These are phyloP conservation scores for Tipula helvola DNA, from an alignment of 2,888 invertebrate genomes.

Conservation along the genomic window DNA sequence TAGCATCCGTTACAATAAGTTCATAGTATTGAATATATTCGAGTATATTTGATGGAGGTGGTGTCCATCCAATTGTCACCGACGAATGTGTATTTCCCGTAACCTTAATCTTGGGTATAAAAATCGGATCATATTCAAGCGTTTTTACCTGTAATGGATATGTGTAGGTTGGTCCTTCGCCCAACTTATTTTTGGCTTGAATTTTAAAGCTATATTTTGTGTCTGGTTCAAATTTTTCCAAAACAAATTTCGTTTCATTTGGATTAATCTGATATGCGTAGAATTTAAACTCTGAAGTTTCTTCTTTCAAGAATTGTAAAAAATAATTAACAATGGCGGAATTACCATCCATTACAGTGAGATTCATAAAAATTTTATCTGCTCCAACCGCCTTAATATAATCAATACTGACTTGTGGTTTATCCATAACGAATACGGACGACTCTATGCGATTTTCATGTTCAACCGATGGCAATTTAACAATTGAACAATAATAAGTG, in stretches of 20 bases:
- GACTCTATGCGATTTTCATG: constrained; percentile 33
- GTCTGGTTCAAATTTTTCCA: constrained; percentile 49
- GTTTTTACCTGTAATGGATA: constrained; percentile 46
- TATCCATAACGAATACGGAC: constrained; percentile 50
- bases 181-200: constrained; percentile 52
- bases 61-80: constrained; percentile 69
- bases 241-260: constrained; percentile 53
- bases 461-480: constrained; percentile 27
- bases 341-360: constrained; percentile 69
- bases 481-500: constrained; percentile 44
- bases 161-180: constrained; percentile 41
- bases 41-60: constrained; percentile 49
- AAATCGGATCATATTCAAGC: constrained; percentile 58
- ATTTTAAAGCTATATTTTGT: constrained; percentile 56
- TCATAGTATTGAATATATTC: constrained; percentile 66
- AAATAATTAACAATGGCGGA: constrained; percentile 48
- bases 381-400: constrained; percentile 63
- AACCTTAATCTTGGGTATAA: constrained; percentile 64
- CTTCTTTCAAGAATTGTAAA: constrained; percentile 43
- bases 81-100: constrained; percentile 54
- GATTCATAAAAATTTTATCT: constrained; percentile 63
- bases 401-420: constrained; percentile 57
- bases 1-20: constrained; percentile 48
- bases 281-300: constrained; percentile 44
- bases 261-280: constrained; percentile 46